These are phyloP conservation scores for Drosophila kuntzei DNA, from an alignment of 2,888 invertebrate species.

Conservation along the genomic window DNA sequence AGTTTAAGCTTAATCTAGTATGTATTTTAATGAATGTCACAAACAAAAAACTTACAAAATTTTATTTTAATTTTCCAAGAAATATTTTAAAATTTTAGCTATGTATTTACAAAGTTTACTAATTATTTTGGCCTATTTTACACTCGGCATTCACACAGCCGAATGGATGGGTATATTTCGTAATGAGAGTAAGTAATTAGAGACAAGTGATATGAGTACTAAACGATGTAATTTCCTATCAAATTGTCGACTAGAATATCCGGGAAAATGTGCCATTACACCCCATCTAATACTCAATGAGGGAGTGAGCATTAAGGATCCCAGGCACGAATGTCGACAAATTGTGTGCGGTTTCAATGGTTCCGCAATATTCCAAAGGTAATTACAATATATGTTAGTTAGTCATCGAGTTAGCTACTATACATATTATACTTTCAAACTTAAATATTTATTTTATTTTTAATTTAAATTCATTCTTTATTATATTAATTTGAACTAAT, in stretches of 20 bases:
- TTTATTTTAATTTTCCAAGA: neutral
- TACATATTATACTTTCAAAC: no score
- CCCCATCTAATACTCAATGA: slow-evolving; percentile 40
- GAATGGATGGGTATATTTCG: slow-evolving; percentile 42
- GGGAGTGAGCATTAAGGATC: slow-evolving; percentile 62
- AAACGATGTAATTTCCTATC: neutral
- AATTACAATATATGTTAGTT: neutral
- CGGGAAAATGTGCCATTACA: slow-evolving; percentile 57
- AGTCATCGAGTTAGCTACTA: no score
- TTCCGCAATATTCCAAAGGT: slow-evolving; percentile 48
- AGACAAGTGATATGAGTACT: neutral
- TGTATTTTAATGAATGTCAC: neutral
- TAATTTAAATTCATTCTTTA: no score
- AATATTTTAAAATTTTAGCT: neutral
- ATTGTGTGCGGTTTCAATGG: slow-evolving; percentile 57
- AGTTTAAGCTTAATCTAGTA: neutral
- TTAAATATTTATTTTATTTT: neutral
- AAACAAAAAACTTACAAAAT: neutral
- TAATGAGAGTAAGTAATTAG: slow-evolving; percentile 37
- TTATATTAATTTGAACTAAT: neutral
- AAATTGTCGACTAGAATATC: slow-evolving; percentile 42
- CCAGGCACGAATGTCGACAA: slow-evolving; percentile 54
- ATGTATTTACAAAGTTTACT: slow-evolving; percentile 3
- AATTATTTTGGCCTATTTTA: neutral
- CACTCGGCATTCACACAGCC: slow-evolving; percentile 14